These are phyloP conservation scores for Magallana gigas DNA, from an alignment of 1,140 invertebrate genomes.

Conservation along the genomic window DNA sequence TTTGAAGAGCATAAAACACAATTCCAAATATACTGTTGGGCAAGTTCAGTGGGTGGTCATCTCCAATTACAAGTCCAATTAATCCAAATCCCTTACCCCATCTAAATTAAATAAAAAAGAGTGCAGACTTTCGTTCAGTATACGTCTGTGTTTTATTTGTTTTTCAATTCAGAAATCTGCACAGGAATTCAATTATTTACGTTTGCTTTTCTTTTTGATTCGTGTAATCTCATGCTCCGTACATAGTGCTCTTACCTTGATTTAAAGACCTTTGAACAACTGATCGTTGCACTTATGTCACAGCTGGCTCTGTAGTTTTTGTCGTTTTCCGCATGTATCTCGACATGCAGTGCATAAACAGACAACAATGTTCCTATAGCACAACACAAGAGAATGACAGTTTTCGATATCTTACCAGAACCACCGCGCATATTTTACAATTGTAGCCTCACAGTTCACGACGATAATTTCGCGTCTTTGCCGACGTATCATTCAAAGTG, in stretches of 20 bases:
- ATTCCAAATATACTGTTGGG: conserved; percentile 88
- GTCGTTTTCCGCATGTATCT: conserved; percentile 84
- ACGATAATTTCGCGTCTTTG: neutral
- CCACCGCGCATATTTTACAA: neutral
- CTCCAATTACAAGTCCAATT: conserved; percentile 79
- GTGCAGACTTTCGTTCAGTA: too few relatives aligned
- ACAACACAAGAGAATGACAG: conserved; percentile 62
- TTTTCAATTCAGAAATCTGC: too few relatives aligned
- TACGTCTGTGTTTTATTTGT: too few relatives aligned
- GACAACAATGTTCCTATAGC: conserved; percentile 86
- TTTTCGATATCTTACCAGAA: neutral
- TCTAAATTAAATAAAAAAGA: conserved; percentile 80
- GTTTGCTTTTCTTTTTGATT: too few relatives aligned
- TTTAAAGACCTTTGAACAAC: conserved; percentile 88
- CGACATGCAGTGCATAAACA: conserved; percentile 87
- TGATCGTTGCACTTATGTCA: conserved; percentile 88
- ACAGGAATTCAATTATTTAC: too few relatives aligned
- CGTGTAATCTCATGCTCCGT: too few relatives aligned
- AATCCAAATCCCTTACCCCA: conserved; percentile 90
- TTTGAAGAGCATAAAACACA: conserved; percentile 84
- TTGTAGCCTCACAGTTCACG: neutral
- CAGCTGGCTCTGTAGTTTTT: conserved; percentile 87
- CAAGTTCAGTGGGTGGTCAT: conserved; percentile 83
- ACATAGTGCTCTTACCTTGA: conserved; percentile 84
- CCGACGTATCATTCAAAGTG: conserved; percentile 22